Evolutionary conservation across 2,113 vertebrate species (phyloP), one percentile per base, ranked within the genome.

Genomic region (Gambusia affinis): DNA sequence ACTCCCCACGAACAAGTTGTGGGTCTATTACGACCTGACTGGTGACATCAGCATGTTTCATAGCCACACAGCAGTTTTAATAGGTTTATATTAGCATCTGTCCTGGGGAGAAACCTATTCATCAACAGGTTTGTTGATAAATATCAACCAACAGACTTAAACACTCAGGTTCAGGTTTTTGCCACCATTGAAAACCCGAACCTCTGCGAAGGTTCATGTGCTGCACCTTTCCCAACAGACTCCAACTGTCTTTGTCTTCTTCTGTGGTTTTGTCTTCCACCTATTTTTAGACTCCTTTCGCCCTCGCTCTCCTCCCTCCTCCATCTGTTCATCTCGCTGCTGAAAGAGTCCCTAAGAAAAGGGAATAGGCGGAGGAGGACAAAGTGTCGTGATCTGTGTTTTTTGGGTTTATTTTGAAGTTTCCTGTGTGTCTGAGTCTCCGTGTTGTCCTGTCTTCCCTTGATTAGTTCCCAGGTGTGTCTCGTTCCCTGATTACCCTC

Each of bases 281-380:
- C 79, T 88, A 85, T 85, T 90, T 90, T 91, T 88, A 86, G 86
- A 85, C 63, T 47, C 27, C 35, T 64, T 79, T 79, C 63, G 75
- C 76, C 75, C 44, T 87, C 78, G 31, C 62, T 71, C 70, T 70
- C 80, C 75, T 87, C 75, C 33, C 78, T 82, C 78, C 29, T 80
- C 54, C 42, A 44, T 63, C 70, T 76, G 19, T 64, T 63, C 64
- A 62, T 72, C 35, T 82, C 66, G 8, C 68, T 71, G 54, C 31
- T 63, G 30, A 57, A 80, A 72, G 60, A 81, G 62, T 72, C 71
- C 35, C 60, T 37, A 63, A 47, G 64, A 72, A 79, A 75, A 31
- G 75, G 60, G 17, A 75, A 31, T 70, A 63, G 17, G 78, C 62
- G 64, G 22, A 80, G 76, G 70, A 17, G 67, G 78, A 76, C 19